These are phyloP conservation scores for Lepidurus arcticus DNA, from an alignment of 1,140 invertebrate species.

Conservation along the genomic window DNA sequence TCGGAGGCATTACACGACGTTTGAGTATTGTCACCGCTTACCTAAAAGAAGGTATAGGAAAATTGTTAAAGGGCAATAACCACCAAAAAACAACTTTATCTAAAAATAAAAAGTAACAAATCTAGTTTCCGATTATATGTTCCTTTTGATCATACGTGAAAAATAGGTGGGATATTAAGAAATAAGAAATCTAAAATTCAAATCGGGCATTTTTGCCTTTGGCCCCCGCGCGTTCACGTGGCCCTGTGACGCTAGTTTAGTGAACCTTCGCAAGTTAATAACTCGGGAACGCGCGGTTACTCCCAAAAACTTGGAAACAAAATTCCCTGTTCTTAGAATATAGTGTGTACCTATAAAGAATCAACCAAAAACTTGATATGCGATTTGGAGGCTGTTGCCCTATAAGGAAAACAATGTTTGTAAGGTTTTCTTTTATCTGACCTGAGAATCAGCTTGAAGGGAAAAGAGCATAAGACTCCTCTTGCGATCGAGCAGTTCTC, in stretches of 20 bases:
- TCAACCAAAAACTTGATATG: background rate
- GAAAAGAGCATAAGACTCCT: constrained; percentile 61
- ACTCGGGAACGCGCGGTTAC: background rate
- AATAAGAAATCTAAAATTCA: no score
- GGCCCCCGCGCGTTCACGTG: no score
- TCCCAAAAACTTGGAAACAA: background rate
- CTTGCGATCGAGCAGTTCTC: constrained; percentile 81
- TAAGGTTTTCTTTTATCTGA: constrained; percentile 49
- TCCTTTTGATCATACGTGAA: no score
- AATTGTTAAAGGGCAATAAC: no score
- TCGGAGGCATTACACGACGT: constrained; percentile 55
- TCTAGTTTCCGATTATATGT: no score
- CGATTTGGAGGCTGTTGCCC: constrained; percentile 35
- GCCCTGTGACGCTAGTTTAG: no score
- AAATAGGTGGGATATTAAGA: no score
- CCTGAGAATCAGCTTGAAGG: constrained; percentile 70
- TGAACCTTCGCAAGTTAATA: no score
- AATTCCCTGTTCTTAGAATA: background rate
- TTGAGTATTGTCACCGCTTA: constrained; percentile 35
- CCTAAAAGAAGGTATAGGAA: constrained; percentile 35
- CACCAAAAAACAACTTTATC: no score
- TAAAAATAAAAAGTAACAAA: no score
- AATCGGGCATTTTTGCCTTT: no score
- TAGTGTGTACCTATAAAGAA: constrained; percentile 27
- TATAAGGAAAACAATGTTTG: constrained; percentile 12